Evolutionary conservation across 2,888 invertebrate genomes (phyloP), one percentile per base, ranked within the genome.

Genomic region (Epirrhoe tristata): DNA sequence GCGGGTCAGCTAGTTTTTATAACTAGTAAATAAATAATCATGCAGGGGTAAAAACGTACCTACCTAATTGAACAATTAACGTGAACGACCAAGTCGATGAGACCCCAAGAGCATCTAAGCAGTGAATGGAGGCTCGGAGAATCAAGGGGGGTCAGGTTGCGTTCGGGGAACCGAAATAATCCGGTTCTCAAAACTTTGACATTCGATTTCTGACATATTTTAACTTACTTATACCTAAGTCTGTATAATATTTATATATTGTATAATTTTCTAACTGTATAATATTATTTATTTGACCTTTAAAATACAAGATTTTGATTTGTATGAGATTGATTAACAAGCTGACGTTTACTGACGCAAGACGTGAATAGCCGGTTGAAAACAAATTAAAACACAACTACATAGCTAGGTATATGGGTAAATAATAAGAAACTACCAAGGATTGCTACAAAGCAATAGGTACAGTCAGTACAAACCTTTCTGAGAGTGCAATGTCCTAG

Each of bases 31-130:
- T n/a, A n/a, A n/a, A n/a, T n/a, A n/a, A n/a, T n/a, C n/a, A n/a
- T n/a, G n/a, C n/a, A n/a, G n/a, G n/a, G n/a, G n/a, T n/a, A n/a
- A n/a, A n/a, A n/a, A n/a, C n/a, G n/a, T n/a, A n/a, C n/a, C n/a
- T n/a, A n/a, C n/a, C n/a, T n/a, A n/a, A n/a, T n/a, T n/a, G 87
- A 89, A 90, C 92, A 91, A 92, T 93, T 91, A 92, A 87, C 84
- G 84, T 77, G 77, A 75, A 77, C 75, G 81, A 73, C 90, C 88
- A 88, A 77, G 74, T 71, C 77, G 80, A 77, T 70, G 74, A 86
- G 77, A 70, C 73, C 75, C 70, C 70, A 66, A 63, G 66, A 48
- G 69, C 71, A 66, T 68, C 67, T 51, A 63, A 69, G 72, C 69
- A 59, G 69, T 72, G 67, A 70, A 73, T 70, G 72, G 68, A 78